Evolutionary conservation across 2,888 invertebrate genomes (phyloP).

Genomic region (Arctia plantaginis): DNA sequence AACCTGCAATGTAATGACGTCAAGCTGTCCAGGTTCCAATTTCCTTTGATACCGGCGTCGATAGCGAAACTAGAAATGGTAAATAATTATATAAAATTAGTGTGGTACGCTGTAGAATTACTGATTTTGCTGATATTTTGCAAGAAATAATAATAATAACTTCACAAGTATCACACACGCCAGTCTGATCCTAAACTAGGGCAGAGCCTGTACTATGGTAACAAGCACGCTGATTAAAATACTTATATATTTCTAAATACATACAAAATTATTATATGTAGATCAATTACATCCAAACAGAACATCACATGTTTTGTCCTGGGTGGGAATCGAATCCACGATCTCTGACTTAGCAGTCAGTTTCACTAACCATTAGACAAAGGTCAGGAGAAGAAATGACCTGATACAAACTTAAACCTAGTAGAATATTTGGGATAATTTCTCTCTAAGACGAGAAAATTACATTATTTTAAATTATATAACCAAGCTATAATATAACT

Average conservation of each 20-base stretch:
- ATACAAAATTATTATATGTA: background rate
- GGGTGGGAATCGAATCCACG: no score
- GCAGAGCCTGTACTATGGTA: no score
- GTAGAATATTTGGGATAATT: background rate
- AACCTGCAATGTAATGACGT: conserved; percentile 85
- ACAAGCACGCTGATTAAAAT: no score
- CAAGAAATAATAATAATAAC: no score
- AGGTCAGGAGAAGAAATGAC: no score
- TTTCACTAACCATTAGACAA: no score
- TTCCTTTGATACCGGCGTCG: conserved; percentile 87
- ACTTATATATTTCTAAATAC: background rate
- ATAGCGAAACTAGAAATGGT: conserved; percentile 77
- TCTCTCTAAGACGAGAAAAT: background rate
- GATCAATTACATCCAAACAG: no score
- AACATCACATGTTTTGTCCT: no score
- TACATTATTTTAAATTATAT: background rate
- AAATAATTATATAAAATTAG: background rate
- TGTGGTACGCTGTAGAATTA: background rate
- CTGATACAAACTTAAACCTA: background rate
- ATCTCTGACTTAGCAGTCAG: no score
- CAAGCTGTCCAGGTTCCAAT: conserved; percentile 80
- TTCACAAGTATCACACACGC: no score
- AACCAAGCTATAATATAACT: background rate
- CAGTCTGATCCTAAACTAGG: no score
- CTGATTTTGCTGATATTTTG: background rate